Percentiles rank a stretch among this genome's conserved stretches.
phyloP scores from a whole-genome alignment of 2,797 vertebrate species.

The Menidia menidia region DNA sequence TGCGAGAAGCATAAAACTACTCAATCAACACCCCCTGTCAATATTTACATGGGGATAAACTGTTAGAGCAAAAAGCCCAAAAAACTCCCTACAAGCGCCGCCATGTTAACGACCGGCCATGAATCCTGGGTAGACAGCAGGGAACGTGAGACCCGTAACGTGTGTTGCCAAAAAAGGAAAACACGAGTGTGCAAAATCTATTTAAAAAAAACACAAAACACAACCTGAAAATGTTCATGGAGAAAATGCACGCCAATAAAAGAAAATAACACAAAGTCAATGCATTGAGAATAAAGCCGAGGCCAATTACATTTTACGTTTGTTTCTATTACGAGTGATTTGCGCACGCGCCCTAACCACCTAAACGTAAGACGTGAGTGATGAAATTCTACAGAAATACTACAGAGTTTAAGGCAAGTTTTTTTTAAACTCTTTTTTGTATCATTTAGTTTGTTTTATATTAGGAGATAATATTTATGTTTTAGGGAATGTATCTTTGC shows the following conservation, averaged over 20 bases:
- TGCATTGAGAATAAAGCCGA: fast-evolving
- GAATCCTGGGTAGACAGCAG: not conserved
- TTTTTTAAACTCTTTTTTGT: conserved; percentile 3
- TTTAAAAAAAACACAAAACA: not conserved
- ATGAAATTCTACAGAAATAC: conserved; percentile 39
- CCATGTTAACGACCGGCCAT: conserved; percentile 40
- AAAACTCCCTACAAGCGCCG: not conserved
- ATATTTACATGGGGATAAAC: not conserved
- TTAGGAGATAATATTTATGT: not conserved
- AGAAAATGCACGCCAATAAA: fast-evolving
- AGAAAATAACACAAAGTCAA: fast-evolving
- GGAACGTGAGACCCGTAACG: conserved; percentile 32
- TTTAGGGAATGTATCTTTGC: not conserved
- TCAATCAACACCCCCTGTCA: not conserved
- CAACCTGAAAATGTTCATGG: not conserved
- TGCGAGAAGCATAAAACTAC: not conserved
- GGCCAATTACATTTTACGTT: conserved; percentile 6
- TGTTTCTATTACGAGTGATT: not conserved
- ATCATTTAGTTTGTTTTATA: not conserved
- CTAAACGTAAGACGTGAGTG: not conserved
- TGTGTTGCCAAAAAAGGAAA: not conserved
- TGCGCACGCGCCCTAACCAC: conserved; percentile 27
- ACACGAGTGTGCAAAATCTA: not conserved
- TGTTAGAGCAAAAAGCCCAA: fast-evolving
- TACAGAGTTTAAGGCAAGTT: not conserved